Conservation (phyloP, 2,888 invertebrate species). For the Zelleria hepariella region DNA sequence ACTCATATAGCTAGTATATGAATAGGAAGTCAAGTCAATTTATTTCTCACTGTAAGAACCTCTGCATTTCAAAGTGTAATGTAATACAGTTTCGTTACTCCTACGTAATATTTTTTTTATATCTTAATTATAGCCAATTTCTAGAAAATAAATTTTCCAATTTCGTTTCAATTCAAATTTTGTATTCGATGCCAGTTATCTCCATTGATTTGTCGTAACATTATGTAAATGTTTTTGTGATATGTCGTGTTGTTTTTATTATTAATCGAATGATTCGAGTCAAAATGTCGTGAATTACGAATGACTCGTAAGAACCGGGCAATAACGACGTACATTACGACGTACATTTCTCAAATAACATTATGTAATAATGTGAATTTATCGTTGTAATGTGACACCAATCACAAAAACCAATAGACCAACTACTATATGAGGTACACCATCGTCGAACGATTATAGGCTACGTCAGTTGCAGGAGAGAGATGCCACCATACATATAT, state of each 20-base stretch:
- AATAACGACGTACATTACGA: background rate
- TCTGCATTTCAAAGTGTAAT: slow-evolving; percentile 27
- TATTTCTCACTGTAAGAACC: background rate
- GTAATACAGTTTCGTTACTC: slow-evolving; percentile 32
- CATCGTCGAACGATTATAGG: background rate
- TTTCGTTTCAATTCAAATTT: slow-evolving; percentile 29
- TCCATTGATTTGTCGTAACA: slow-evolving; percentile 20
- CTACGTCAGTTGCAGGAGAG: background rate
- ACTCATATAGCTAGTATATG: slow-evolving; percentile 58
- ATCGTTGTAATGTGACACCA: background rate
- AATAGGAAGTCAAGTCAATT: slow-evolving; percentile 31
- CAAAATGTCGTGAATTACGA: background rate
- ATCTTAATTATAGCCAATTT: slow-evolving; percentile 52
- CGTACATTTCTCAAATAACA: background rate
- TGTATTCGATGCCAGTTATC: slow-evolving; percentile 40
- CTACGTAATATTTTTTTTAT: slow-evolving; percentile 31
- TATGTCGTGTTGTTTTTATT: slow-evolving; percentile 20
- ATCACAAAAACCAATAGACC: background rate
- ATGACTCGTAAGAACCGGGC: background rate
- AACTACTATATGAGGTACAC: background rate
- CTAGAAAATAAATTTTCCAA: slow-evolving; percentile 38
- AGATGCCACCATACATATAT: background rate
- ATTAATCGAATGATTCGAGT: slow-evolving; percentile 9
- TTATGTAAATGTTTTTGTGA: slow-evolving; percentile 25
- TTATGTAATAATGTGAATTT: background rate